Conservation (phyloP, 64 coral and sea anemone species). For the Pocillopora verrucosa region DNA sequence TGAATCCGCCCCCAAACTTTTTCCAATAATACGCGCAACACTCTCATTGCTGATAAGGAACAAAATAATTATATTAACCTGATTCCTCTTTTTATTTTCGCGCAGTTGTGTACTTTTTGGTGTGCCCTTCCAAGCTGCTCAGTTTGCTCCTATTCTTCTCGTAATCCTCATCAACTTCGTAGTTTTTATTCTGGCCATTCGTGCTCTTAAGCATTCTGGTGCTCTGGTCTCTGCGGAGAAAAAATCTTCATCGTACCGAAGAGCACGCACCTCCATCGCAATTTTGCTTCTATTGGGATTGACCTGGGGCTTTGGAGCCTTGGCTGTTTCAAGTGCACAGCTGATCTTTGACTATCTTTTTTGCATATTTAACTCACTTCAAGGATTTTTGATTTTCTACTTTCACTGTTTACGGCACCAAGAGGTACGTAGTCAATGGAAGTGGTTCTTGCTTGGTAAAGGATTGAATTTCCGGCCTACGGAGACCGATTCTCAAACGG, state of each 20-base stretch:
- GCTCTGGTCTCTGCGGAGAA: conserved; percentile 70
- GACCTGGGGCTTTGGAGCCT: conserved; percentile 79
- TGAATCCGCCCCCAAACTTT: no score
- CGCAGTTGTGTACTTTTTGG: conserved; percentile 74
- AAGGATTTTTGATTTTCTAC: conserved; percentile 86
- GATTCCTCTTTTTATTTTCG: background rate
- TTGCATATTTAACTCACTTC: conserved; percentile 91
- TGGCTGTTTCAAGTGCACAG: conserved; percentile 61
- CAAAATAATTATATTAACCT: background rate
- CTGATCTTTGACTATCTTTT: conserved; percentile 85
- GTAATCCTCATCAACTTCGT: conserved; percentile 61
- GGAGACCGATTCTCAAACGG: background rate
- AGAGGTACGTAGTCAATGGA: conserved; percentile 84
- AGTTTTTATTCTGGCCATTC: conserved; percentile 62
- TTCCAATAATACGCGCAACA: no score
- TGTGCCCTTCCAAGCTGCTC: conserved; percentile 51
- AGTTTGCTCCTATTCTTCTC: conserved; percentile 69
- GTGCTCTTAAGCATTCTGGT: conserved; percentile 14
- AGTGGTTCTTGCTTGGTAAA: conserved; percentile 30
- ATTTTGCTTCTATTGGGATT: conserved; percentile 78
- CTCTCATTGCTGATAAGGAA: background rate
- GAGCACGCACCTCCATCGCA: conserved; percentile 69
- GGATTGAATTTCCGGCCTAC: background rate
- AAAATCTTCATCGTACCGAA: conserved; percentile 45
- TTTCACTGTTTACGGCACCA: conserved; percentile 81